Evolutionary conservation across 2,113 vertebrate genomes (phyloP).

Genomic region (Paraplagusia blochii): DNA sequence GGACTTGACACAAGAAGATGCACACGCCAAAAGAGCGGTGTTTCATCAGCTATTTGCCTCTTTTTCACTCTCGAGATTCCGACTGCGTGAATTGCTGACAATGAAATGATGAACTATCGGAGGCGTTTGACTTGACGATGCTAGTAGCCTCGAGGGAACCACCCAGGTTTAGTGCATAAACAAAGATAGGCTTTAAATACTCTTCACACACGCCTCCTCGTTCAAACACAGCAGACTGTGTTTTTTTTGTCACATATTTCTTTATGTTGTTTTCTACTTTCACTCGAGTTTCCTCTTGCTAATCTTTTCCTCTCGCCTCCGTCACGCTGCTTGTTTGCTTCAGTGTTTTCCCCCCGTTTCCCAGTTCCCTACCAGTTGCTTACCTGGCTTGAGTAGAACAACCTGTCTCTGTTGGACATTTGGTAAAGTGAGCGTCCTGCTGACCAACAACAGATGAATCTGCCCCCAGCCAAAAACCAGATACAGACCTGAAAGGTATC

Average conservation of each 20-base stretch:
- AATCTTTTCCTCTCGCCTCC: constrained; percentile 39
- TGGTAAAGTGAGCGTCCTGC: constrained; percentile 30
- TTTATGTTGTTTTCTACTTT: constrained; percentile 16
- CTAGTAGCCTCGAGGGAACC: constrained; percentile 63
- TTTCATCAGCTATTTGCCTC: constrained; percentile 46
- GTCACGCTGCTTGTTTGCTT: constrained; percentile 46
- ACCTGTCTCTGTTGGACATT: constrained; percentile 23
- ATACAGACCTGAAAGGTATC: neutral
- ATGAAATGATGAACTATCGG: constrained; percentile 50
- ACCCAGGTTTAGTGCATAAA: constrained; percentile 47
- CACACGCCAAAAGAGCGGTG: constrained; percentile 50
- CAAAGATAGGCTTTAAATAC: constrained; percentile 64
- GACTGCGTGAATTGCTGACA: constrained; percentile 54
- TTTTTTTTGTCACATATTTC: constrained; percentile 28
- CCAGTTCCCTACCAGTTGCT: constrained; percentile 32
- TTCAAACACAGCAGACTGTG: constrained; percentile 28
- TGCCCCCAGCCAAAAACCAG: constrained; percentile 19
- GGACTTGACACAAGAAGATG: constrained; percentile 68
- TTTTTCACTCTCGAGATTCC: constrained; percentile 48
- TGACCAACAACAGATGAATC: neutral
- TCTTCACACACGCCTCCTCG: constrained; percentile 35
- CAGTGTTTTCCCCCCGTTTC: constrained; percentile 22
- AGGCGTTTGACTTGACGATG: constrained; percentile 51
- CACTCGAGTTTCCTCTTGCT: constrained; percentile 8
- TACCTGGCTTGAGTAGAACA: constrained; percentile 45